Evolutionary conservation across 1,140 invertebrate species (phyloP).

Genomic region (Pseudachorutes palmiensis): DNA sequence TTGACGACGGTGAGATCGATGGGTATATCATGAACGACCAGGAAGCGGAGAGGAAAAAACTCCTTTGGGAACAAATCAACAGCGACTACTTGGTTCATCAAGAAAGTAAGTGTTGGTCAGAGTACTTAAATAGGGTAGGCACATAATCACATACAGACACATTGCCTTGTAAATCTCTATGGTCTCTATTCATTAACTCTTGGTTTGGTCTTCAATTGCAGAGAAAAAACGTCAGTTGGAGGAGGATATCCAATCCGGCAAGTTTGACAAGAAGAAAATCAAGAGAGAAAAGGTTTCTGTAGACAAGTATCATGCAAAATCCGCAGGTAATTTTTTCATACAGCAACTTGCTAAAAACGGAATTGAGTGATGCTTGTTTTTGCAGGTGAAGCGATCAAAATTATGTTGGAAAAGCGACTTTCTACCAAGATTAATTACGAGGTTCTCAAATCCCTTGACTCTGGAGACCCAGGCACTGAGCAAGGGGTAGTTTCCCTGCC

Average conservation of each 20-base stretch:
- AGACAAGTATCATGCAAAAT: slow-evolving; percentile 54
- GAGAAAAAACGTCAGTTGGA: slow-evolving; percentile 68
- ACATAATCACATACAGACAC: no score
- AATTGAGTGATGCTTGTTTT: slow-evolving; percentile 25
- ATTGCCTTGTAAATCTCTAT: no score
- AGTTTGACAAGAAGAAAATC: slow-evolving; percentile 64
- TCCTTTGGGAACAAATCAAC: slow-evolving; percentile 75
- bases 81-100: slow-evolving; percentile 71
- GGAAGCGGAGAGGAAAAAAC: slow-evolving; percentile 68
- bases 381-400: slow-evolving; percentile 79
- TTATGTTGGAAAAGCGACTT: slow-evolving; percentile 90
- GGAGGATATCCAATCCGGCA: slow-evolving; percentile 67
- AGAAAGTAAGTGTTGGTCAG: slow-evolving; percentile 61
- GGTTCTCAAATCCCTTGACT: slow-evolving; percentile 53
- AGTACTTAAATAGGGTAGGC: no score
- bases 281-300: slow-evolving; percentile 47
- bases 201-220: slow-evolving; percentile 41
- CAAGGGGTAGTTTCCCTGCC: not conserved
- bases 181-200: no score
- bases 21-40: slow-evolving; percentile 73
- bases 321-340: no score
- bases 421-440: slow-evolving; percentile 97
- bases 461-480: not conserved
- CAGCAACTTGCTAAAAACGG: no score
- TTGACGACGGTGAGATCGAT: slow-evolving; percentile 82